Evolutionary conservation across 2,888 invertebrate species (phyloP), one percentile per base, ranked within the genome.

Genomic region (Acrocyrtus sp.): DNA sequence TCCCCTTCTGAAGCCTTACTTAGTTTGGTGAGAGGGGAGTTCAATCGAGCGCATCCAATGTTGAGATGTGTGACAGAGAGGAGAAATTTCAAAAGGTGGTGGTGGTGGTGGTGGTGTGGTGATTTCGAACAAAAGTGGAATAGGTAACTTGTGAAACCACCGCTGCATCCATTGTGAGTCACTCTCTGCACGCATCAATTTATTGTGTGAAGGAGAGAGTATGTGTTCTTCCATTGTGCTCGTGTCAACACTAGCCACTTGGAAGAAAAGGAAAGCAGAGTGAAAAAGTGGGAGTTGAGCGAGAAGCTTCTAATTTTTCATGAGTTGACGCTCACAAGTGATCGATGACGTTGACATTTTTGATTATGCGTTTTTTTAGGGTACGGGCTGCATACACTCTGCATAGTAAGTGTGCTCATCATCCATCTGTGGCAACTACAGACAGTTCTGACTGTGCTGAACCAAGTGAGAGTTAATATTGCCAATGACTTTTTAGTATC

Each of bases 271-370:
- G 24, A 22, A 51, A 24, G 60, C 24, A 48, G 15, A 8, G 4
- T 22, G 45, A 34, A 21, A 50, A 51, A 48, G 39, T 12, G 27
- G 41, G 45, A 61, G 24, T 24, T 10, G 10, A 53, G 60, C n/a
- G 39, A 61, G 47, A 72, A 66, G 66, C 66, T 72, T 54, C 72
- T 72, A 72, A 72, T 72, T 72, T 72, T 72, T 72, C 72, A 72
- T 72, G 72, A 72, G 66, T 60, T 72, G 72, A 72, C 72, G 66
- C 72, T 72, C 72, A 72, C 58, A 65, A 72, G 72, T 72, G 72
- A 72, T 72, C 61, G 72, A 60, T 72, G 72, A 72, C 65, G 72
- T 72, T 72, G 72, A 72, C 72, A 72, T 65, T 72, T 72, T 72
- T 60, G 72, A 72, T 72, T 72, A 72, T 61, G 66, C 66, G 60